Percentiles rank a stretch among this genome's conserved stretches.
These are phyloP conservation scores for Aplidium turbinatum DNA, from an alignment of 23 tunicate species.

Conservation along the genomic window DNA sequence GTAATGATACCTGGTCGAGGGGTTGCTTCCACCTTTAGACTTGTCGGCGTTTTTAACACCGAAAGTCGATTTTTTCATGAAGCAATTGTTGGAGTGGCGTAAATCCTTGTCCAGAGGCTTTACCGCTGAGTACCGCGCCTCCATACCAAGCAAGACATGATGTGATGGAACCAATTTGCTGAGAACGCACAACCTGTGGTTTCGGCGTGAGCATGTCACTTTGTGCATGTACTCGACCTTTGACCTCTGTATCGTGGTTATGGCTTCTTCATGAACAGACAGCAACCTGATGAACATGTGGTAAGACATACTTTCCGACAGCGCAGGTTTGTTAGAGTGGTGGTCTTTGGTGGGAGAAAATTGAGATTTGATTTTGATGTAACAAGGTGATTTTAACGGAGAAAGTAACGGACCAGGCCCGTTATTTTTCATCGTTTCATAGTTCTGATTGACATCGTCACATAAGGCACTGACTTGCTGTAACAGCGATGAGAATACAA, in stretches of 20 bases:
- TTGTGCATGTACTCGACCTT: constrained; percentile 75
- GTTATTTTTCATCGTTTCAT: background rate
- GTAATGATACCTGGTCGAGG: too few species aligned
- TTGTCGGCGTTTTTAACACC: too few species aligned
- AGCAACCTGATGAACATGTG: constrained; percentile 21
- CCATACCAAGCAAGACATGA: constrained; percentile 60
- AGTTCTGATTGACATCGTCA: background rate
- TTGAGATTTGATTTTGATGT: too few species aligned
- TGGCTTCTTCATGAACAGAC: constrained; percentile 15
- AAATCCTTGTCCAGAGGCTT: too few species aligned
- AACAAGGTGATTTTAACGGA: constrained; percentile 8
- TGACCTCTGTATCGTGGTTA: constrained; percentile 39
- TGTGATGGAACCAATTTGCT: constrained; percentile 48
- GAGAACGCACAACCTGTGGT: constrained; percentile 68
- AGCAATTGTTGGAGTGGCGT: too few species aligned
- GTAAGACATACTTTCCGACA: too few species aligned
- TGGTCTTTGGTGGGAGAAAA: too few species aligned
- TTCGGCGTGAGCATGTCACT: constrained; percentile 59
- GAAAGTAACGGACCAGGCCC: constrained; percentile 23
- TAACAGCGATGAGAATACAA: constrained; percentile 36
- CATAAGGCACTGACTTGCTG: constrained; percentile 8
- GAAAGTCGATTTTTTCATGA: too few species aligned
- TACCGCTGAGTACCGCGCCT: background rate
- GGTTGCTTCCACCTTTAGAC: too few species aligned
- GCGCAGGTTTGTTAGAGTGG: too few species aligned